Percentiles rank a stretch among this genome's conserved stretches.
These are phyloP conservation scores for Lagocephalus sceleratus DNA, from an alignment of 2,797 vertebrate species.

Conservation along the genomic window DNA sequence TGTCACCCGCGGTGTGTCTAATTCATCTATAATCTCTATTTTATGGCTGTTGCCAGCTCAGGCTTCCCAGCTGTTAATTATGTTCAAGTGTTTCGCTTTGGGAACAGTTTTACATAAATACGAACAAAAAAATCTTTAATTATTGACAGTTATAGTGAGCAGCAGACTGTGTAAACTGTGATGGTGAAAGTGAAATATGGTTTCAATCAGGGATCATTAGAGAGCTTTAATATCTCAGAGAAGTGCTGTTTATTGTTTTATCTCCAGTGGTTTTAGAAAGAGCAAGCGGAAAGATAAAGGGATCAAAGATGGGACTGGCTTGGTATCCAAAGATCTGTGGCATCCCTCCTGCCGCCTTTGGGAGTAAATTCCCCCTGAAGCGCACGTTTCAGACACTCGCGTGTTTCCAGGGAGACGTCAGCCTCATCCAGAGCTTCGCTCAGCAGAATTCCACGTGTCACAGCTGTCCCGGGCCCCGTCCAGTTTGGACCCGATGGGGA, in stretches of 20 bases:
- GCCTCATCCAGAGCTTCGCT: constrained; percentile 84
- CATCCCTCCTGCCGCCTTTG: constrained; percentile 13
- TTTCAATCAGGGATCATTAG: neutral
- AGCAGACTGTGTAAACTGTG: neutral
- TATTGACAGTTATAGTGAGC: neutral
- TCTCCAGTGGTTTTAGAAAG: constrained; percentile 44
- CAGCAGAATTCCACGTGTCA: constrained; percentile 93
- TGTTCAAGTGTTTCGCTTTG: no score
- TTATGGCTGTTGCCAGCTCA: no score
- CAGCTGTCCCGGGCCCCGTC: constrained; percentile 84
- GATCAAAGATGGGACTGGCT: constrained; percentile 9
- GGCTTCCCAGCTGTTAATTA: no score
- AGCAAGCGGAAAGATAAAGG: constrained; percentile 43
- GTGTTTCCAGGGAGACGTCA: constrained; percentile 40
- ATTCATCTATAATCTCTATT: no score
- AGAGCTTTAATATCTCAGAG: no score
- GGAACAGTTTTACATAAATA: no score
- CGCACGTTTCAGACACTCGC: neutral
- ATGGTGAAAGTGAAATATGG: neutral
- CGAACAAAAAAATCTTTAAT: no score
- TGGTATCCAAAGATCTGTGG: constrained; percentile 3
- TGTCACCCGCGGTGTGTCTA: no score
- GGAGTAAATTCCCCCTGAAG: constrained; percentile 3
- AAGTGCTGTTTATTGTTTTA: neutral
- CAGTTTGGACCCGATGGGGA: constrained; percentile 90